A percentile compares a stretch with the other conserved stretches of the same genome.
Conservation (phyloP, 2,797 vertebrate genomes). For the Anas acuta region DNA sequence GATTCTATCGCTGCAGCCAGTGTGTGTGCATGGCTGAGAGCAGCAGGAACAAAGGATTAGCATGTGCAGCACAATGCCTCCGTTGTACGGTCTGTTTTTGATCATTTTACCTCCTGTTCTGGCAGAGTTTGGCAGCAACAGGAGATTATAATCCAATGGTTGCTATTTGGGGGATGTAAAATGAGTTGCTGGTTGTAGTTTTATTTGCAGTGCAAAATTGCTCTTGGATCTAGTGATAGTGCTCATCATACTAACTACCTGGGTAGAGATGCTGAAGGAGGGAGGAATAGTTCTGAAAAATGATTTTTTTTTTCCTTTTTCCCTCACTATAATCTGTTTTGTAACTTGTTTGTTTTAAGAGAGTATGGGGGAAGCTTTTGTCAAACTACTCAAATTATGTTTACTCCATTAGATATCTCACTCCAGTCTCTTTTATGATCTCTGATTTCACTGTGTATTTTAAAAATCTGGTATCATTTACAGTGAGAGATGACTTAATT, state of each 20-base stretch:
- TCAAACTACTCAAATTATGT: not conserved
- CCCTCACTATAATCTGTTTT: not conserved
- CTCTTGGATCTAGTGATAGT: not conserved
- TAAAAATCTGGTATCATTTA: conserved; percentile 30
- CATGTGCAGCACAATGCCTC: rapidly evolving
- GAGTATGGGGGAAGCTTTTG: not conserved
- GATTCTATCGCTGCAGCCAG: not conserved
- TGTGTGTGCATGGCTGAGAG: not conserved
- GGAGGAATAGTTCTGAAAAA: not conserved
- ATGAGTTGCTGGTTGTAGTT: not conserved
- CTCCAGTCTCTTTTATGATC: conserved; percentile 15
- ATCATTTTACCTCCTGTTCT: not conserved
- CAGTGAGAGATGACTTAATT: conserved; percentile 16
- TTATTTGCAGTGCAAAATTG: not conserved
- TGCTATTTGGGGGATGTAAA: not conserved
- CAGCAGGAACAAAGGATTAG: not conserved
- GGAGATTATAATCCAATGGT: not conserved
- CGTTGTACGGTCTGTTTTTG: not conserved
- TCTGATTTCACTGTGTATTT: conserved; percentile 29
- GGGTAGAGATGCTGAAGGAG: not conserved
- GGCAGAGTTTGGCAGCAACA: not conserved
- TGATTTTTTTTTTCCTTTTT: not conserved
- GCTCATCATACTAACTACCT: not conserved
- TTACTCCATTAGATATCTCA: not conserved
- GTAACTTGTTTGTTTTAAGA: not conserved